Evolutionary conservation across 2,113 vertebrate genomes (phyloP), one percentile per base, ranked within the genome.

Genomic region (Oceanites oceanicus): DNA sequence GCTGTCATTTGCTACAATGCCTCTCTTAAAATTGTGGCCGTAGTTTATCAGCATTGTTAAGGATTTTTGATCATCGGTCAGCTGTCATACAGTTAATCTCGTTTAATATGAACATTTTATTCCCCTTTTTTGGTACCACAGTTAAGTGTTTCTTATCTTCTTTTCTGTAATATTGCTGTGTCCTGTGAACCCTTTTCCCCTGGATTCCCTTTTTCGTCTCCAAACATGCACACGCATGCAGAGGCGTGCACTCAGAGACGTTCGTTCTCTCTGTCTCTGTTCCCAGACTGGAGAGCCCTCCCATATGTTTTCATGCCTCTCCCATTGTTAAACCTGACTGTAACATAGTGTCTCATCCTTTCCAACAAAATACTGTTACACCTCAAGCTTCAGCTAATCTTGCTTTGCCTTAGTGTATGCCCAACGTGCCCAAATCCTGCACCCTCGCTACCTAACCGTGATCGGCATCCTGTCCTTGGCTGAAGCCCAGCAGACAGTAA

Each of bases 181-280:
- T 91, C 47, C n/a, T 63, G n/a, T 71, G 61, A 84, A 36, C 9
- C 6, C 15, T 61, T 94, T 85, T 74, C 11, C 44, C 17, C 13
- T 62, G 27, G 30, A 58, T 89, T 92, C 27, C 9, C 8, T 70
- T 70, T 77, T 91, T 44, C 36, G 27, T 49, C 40, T 56, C n/a
- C 68, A 84, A 15, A 61, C 6, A 4, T 38, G 56, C 8, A 22
- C 12, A 14, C 13, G 23, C 38, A 13, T 0, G 0, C 42, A 59
- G 62, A 71, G 36, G 7, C 0, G 0, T 32, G 8, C 0, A 3
- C 21, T 13, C 5, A 67, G 7, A 45, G 14, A 14, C 16, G 9
- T 40, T 83, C 0, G 0, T 6, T 79, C 15, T 83, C 29, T 86
- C 22, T 12, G 12, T 86, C 36, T 45, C 58, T 47, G 13, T 86